These are phyloP conservation scores for Volucella inanis DNA, from an alignment of 2,888 invertebrate species.

Conservation along the genomic window DNA sequence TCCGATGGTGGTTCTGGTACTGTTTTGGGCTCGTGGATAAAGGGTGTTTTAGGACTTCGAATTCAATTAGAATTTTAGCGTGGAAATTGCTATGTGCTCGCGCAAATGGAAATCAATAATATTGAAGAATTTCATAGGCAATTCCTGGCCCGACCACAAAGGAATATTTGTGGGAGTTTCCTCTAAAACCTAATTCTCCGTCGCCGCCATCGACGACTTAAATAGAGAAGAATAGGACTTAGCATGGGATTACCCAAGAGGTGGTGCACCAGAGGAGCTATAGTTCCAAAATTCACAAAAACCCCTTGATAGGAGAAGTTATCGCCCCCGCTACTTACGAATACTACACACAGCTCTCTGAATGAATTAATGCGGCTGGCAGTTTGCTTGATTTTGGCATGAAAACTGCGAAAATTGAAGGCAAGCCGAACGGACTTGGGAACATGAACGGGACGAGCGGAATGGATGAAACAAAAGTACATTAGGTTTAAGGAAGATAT, in stretches of 20 bases:
- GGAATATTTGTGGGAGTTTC: slow-evolving; percentile 44
- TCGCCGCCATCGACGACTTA: neutral
- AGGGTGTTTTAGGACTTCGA: neutral
- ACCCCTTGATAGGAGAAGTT: too few species aligned
- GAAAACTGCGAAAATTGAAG: slow-evolving; percentile 20
- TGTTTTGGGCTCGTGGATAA: neutral
- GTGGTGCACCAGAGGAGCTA: slow-evolving; percentile 4
- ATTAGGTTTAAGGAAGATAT: slow-evolving; percentile 56
- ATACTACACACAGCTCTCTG: neutral
- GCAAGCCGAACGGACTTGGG: neutral
- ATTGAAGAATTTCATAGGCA: slow-evolving; percentile 55
- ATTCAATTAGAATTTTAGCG: slow-evolving; percentile 61
- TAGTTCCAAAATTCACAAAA: too few species aligned
- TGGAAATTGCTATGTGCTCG: slow-evolving; percentile 27
- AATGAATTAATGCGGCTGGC: slow-evolving; percentile 6
- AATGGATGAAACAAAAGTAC: slow-evolving; percentile 25
- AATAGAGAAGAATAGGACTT: slow-evolving; percentile 10
- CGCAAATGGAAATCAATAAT: slow-evolving; percentile 61
- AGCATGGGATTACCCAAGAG: neutral
- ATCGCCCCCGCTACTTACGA: too few species aligned
- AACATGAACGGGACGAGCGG: neutral
- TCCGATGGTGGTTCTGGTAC: neutral
- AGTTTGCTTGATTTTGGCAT: slow-evolving; percentile 31
- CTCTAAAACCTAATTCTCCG: neutral
- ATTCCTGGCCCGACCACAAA: slow-evolving; percentile 55